Evolutionary conservation across 2,888 invertebrate genomes (phyloP).

Genomic region (Drosophila macrospina): DNA sequence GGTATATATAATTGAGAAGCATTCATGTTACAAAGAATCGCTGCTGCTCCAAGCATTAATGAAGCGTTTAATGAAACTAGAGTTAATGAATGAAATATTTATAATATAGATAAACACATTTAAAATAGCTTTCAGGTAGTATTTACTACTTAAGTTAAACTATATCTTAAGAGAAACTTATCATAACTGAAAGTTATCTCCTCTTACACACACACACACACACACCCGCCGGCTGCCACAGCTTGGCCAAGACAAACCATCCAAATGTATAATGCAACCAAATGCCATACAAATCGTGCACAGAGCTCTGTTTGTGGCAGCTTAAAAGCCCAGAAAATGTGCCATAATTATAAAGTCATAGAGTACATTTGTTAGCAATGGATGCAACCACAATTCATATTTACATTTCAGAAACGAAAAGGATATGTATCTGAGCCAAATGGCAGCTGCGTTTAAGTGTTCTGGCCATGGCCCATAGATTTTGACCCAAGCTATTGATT

Average conservation of each 20-base stretch:
- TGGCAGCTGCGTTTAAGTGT: conserved; percentile 41
- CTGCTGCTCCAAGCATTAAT: no score
- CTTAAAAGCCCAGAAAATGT: background rate
- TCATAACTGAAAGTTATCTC: no score
- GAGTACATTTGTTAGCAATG: background rate
- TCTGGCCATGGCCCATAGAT: conserved; percentile 15
- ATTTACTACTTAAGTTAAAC: no score
- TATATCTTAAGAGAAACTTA: no score
- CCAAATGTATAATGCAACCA: background rate
- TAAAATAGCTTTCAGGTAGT: no score
- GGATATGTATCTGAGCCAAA: background rate
- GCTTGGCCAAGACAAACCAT: background rate
- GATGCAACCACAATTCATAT: conserved; percentile 16
- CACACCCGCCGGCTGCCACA: no score
- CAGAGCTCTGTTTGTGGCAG: conserved; percentile 6
- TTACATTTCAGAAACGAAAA: conserved; percentile 25
- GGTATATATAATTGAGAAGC: no score
- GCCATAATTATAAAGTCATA: conserved; percentile 6
- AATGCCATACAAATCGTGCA: background rate
- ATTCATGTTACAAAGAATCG: no score
- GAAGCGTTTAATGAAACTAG: no score
- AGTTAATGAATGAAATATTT: no score
- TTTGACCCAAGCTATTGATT: conserved; percentile 43
- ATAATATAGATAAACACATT: no score
- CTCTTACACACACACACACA: no score